These are phyloP conservation scores for Deilephila elpenor DNA, from an alignment of 2,888 invertebrate genomes.

Conservation along the genomic window DNA sequence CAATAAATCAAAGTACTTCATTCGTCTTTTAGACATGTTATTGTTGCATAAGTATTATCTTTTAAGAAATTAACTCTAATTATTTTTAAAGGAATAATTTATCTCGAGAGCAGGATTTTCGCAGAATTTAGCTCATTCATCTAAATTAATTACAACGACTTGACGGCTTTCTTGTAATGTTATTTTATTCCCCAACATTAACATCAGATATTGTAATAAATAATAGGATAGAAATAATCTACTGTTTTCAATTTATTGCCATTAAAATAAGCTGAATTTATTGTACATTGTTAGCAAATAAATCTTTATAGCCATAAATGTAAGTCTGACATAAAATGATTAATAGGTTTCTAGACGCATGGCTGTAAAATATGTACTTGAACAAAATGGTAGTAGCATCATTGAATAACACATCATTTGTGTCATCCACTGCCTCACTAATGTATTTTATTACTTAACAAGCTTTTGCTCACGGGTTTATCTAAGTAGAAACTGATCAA, in stretches of 20 bases:
- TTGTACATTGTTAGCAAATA: conserved; percentile 17
- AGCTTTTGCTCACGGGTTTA: background rate
- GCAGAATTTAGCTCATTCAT: background rate
- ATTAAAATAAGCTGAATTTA: conserved; percentile 8
- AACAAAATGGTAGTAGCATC: background rate
- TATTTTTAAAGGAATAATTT: background rate
- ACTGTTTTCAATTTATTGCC: background rate
- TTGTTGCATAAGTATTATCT: background rate
- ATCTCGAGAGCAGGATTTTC: background rate
- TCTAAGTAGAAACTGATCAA: no score
- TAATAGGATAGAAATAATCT: background rate
- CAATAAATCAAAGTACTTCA: background rate
- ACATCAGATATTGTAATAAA: background rate
- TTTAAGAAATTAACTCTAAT: background rate
- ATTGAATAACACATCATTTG: conserved; percentile 9
- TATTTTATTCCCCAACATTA: no score
- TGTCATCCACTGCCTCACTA: background rate
- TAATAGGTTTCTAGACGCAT: conserved; percentile 10
- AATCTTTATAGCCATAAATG: conserved; percentile 13
- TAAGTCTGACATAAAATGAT: conserved; percentile 22
- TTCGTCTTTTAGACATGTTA: background rate
- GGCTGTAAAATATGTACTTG: conserved; percentile 7
- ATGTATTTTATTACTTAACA: background rate
- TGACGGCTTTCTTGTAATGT: no score
- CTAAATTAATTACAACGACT: background rate